Conservation (phyloP, 1,140 invertebrate genomes). For the Lasioglossum albipes region DNA sequence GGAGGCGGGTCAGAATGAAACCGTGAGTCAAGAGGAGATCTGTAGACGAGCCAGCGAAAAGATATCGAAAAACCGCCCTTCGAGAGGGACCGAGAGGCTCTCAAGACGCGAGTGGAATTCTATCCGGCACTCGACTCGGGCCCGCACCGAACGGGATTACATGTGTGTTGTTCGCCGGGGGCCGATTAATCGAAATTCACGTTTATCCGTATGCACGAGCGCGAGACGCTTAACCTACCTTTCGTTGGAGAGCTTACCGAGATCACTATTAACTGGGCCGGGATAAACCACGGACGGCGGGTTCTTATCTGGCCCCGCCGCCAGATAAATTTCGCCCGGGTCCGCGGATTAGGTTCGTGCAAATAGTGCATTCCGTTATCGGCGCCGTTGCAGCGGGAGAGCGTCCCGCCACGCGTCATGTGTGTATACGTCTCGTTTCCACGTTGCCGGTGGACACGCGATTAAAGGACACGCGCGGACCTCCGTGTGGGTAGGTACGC, state of each 20-base stretch:
- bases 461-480: slow-evolving; percentile 37
- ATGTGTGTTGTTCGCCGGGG: slow-evolving; percentile 21
- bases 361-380: slow-evolving; percentile 66
- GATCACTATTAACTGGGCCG: slow-evolving; percentile 62
- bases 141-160: slow-evolving; percentile 34
- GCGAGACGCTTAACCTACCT: slow-evolving; percentile 54
- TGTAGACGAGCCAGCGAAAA: too few relatives aligned
- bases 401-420: slow-evolving; percentile 25
- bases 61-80: too few relatives aligned
- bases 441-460: slow-evolving; percentile 33
- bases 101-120: not conserved
- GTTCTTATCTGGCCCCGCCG: slow-evolving; percentile 61
- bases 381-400: slow-evolving; percentile 48
- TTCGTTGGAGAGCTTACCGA: slow-evolving; percentile 64
- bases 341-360: slow-evolving; percentile 65
- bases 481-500: not conserved
- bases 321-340: slow-evolving; percentile 64
- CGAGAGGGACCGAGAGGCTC: too few relatives aligned
- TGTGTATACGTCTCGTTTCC: slow-evolving; percentile 34
- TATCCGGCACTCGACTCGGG: not conserved
- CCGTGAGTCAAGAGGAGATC: too few relatives aligned
- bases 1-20: too few relatives aligned
- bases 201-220: slow-evolving; percentile 26
- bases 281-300: slow-evolving; percentile 59
- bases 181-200: slow-evolving; percentile 59